Evolutionary conservation across 2,888 invertebrate species (phyloP).

Genomic region (Drosophila planitibia): DNA sequence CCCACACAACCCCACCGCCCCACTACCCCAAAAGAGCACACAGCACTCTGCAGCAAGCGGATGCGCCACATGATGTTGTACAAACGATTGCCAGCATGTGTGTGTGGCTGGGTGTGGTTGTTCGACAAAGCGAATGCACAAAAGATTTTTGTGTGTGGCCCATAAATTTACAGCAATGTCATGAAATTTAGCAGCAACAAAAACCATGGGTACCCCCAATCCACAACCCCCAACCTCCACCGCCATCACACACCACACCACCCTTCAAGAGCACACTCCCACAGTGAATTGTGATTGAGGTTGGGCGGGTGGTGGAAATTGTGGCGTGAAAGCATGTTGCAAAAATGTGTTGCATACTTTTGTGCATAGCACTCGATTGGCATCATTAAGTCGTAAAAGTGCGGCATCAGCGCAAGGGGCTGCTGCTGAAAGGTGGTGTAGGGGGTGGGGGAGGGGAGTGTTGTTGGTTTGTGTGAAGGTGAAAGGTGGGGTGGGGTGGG

Average conservation of each 20-base stretch:
- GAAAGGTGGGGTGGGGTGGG: neutral
- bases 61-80: conserved; percentile 58
- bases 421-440: neutral
- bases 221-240: conserved; percentile 1
- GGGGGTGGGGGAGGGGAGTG: neutral
- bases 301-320: conserved; percentile 4
- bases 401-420: conserved; percentile 25
- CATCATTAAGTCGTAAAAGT: conserved; percentile 76
- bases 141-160: conserved; percentile 65
- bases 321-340: conserved; percentile 38
- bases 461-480: neutral
- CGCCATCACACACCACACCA: conserved; percentile 1
- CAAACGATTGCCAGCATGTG: conserved; percentile 59
- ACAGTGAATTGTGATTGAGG: conserved; percentile 22
- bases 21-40: neutral
- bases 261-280: neutral
- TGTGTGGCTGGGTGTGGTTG: conserved; percentile 9
- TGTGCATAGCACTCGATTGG: conserved; percentile 71
- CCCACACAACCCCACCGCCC: conserved; percentile 7
- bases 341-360: conserved; percentile 71
- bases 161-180: conserved; percentile 73
- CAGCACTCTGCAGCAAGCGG: conserved; percentile 27
- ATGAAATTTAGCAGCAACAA: conserved; percentile 59
- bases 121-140: conserved; percentile 54
- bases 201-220: neutral